A percentile compares a stretch with the other conserved stretches of the same genome.
Conservation (phyloP, 1,140 invertebrate species). For the Diorhabda carinulata region DNA sequence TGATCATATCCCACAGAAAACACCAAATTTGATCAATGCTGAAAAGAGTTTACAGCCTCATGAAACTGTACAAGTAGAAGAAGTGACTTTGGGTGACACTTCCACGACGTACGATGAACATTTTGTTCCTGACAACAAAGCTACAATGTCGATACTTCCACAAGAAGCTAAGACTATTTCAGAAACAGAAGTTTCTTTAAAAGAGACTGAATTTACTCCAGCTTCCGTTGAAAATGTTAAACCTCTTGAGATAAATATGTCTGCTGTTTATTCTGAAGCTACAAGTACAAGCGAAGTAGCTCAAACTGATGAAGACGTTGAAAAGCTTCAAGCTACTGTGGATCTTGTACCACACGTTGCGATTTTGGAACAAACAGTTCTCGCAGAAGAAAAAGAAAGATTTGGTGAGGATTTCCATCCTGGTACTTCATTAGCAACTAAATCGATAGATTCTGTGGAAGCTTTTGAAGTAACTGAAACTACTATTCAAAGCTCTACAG, state of each 20-base stretch:
- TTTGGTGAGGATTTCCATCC: conserved; percentile 39
- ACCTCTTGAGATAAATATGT: background rate
- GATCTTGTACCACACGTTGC: conserved; percentile 19
- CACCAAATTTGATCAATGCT: conserved; percentile 5
- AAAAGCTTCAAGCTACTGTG: conserved; percentile 14
- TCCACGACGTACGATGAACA: background rate
- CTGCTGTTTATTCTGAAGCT: conserved; percentile 16
- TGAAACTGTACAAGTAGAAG: conserved; percentile 5
- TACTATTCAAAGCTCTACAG: conserved; percentile 51
- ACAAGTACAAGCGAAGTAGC: conserved; percentile 12
- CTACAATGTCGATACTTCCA: background rate
- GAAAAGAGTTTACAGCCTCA: background rate
- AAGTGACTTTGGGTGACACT: conserved; percentile 10
- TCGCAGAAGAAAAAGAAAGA: conserved; percentile 24
- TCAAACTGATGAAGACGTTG: conserved; percentile 20
- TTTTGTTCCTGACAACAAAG: background rate
- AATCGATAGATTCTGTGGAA: conserved; percentile 54
- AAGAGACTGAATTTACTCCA: conserved; percentile 4
- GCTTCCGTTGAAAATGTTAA: background rate
- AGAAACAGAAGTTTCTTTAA: conserved; percentile 6
- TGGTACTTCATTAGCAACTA: conserved; percentile 47
- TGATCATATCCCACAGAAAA: conserved; percentile 3
- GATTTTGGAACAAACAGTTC: conserved; percentile 20
- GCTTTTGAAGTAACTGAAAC: conserved; percentile 59
- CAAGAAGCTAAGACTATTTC: conserved; percentile 14